phyloP scores from a whole-genome alignment of 2,797 vertebrate genomes.

The Ceyx erithaca region DNA sequence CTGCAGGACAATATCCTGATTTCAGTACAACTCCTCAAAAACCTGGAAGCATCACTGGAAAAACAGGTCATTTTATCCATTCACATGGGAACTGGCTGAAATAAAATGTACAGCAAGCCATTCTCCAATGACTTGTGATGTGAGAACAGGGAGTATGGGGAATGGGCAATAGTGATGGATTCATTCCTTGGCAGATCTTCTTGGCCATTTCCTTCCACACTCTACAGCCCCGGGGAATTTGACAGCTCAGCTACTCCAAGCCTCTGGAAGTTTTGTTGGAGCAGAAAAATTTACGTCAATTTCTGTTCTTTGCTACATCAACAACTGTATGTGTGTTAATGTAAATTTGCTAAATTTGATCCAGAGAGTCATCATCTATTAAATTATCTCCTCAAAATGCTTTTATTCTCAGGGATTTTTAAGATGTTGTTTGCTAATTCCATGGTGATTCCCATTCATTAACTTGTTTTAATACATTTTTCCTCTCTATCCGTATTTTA shows the following conservation, averaged over 20 bases:
- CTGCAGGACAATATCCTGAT: constrained; percentile 67
- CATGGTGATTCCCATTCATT: not conserved
- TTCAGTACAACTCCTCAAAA: constrained; percentile 65
- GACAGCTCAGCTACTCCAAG: constrained; percentile 68
- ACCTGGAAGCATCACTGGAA: constrained; percentile 68
- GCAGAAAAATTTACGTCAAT: constrained; percentile 35
- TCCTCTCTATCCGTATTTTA: not conserved
- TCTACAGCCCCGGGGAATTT: constrained; percentile 56
- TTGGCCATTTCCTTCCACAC: constrained; percentile 67
- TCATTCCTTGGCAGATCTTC: constrained; percentile 70
- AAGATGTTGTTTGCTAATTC: not conserved
- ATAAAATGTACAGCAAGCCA: constrained; percentile 67
- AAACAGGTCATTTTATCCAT: constrained; percentile 69
- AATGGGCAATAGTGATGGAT: constrained; percentile 65
- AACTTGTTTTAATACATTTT: not conserved
- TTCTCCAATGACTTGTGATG: constrained; percentile 73
- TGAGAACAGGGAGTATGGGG: constrained; percentile 68
- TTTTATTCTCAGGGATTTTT: not conserved
- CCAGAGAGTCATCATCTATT: not conserved
- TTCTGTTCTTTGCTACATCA: constrained; percentile 47
- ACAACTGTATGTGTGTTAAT: not conserved
- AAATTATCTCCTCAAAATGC: not conserved
- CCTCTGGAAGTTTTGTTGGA: constrained; percentile 61
- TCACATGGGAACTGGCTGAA: constrained; percentile 72
- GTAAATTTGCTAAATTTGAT: constrained; percentile 23